Evolutionary conservation across 92 coral and sea anemone species (phyloP).

Genomic region (Muricea muricata): DNA sequence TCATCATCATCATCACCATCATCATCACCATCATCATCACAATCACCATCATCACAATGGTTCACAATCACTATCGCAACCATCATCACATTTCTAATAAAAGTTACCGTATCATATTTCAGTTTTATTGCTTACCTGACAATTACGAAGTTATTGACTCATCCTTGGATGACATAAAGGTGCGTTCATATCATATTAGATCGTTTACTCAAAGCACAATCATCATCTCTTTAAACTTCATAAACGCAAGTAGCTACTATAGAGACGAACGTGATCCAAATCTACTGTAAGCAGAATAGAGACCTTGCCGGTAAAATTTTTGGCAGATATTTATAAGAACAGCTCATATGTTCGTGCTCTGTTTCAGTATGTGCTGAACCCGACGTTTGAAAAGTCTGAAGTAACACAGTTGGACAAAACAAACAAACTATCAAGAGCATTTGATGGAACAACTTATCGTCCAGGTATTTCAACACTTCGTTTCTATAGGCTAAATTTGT

Average conservation of each 20-base stretch:
- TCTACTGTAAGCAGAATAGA: too few relatives aligned
- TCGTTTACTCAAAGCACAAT: background rate
- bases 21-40: too few relatives aligned
- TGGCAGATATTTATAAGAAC: too few relatives aligned
- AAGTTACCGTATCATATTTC: too few relatives aligned
- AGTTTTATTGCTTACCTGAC: constrained; percentile 98
- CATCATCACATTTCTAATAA: too few relatives aligned
- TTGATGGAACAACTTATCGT: constrained; percentile 96
- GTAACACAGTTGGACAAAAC: constrained; percentile 81
- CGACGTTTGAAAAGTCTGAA: constrained; percentile 87
- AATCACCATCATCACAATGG: too few relatives aligned
- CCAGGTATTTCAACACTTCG: constrained; percentile 73
- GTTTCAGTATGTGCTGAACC: constrained; percentile 90
- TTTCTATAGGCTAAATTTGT: background rate
- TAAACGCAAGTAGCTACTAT: too few relatives aligned
- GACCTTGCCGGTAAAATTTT: too few relatives aligned
- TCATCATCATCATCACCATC: background rate
- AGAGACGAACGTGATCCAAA: too few relatives aligned
- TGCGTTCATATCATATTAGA: background rate
- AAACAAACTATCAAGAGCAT: constrained; percentile 96
- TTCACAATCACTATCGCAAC: too few relatives aligned
- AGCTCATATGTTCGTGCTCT: background rate
- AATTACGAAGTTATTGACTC: constrained; percentile 98
- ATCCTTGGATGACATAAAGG: constrained; percentile 98
- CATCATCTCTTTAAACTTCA: background rate